Percentiles rank a stretch among this genome's conserved stretches.
Conservation (phyloP, 1,140 invertebrate species). For the Caenorhabditis latens region DNA sequence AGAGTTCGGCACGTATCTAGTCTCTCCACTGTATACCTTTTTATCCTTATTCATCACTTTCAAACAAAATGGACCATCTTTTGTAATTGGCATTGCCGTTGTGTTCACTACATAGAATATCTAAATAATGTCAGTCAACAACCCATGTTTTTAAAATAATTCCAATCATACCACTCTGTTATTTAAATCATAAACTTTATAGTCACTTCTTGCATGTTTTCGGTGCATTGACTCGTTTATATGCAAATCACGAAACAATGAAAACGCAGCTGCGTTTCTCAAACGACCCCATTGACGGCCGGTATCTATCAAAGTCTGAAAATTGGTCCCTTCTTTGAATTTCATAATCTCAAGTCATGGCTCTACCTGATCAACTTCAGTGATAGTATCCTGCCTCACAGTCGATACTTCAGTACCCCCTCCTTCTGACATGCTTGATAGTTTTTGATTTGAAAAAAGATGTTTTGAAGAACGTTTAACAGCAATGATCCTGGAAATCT, state of each 20-base stretch:
- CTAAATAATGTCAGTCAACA: not conserved
- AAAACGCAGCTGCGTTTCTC: conserved; percentile 29
- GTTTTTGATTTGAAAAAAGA: conserved; percentile 11
- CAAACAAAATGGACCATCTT: conserved; percentile 34
- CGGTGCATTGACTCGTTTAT: conserved; percentile 10
- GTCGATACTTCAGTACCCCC: not conserved
- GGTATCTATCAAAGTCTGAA: not conserved
- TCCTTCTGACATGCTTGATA: conserved; percentile 24
- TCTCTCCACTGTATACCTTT: not conserved
- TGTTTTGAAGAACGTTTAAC: too few species aligned
- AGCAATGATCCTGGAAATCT: too few species aligned
- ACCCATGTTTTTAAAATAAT: too few species aligned
- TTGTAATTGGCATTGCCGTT: conserved; percentile 29
- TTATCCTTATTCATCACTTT: conserved; percentile 42
- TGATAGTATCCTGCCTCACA: not conserved
- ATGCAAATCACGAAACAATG: conserved; percentile 28
- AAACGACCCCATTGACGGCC: conserved; percentile 10
- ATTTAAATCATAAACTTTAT: conserved; percentile 47
- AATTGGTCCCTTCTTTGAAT: not conserved
- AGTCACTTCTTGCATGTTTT: conserved; percentile 36
- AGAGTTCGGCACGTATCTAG: too few species aligned
- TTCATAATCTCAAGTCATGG: not conserved
- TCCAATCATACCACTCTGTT: conserved; percentile 10
- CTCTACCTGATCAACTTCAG: not conserved
- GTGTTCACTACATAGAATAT: conserved; percentile 29